Base-by-base conservation (phyloP, 2,888 invertebrate genomes). In the Scrobipalpa costella region DNA sequence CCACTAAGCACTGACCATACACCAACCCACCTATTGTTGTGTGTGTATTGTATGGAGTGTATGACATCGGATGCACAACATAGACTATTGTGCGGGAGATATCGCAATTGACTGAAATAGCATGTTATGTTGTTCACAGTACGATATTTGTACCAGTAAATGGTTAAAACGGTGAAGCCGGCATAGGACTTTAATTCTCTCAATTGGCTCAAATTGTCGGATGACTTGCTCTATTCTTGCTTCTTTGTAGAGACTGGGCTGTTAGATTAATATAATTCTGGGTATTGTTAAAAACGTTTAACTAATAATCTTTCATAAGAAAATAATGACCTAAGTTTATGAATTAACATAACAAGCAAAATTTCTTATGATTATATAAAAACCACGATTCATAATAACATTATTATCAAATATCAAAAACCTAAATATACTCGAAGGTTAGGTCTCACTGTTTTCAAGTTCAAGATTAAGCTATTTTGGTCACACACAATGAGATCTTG, bases 71-170 rank as follows among this genome's bases (percentile, higher is more conserved):
- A 49, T 19, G 19, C 2, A 19, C 19, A 17, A 15, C 19, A 49
- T 17, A 15, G 3, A n/a, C 9, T 11, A 19, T 49, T 49, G 19
- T 40, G 17, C 49, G 0, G 8, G 49, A 49, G 17, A 49, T 49
- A 19, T 19, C 49, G 19, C 49, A 19, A 49, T 49, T 49, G 49
- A 49, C n/a, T n/a, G n/a, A n/a, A 49, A 19, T 44, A 44, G 11
- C 44, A 44, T n/a, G n/a, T 9, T 44, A 6, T 44, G 11, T n/a
- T 44, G 11, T 44, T 7, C 11, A 13, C 2, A n/a, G 11, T n/a
- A 13, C 11, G n/a, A 7, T 44, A 11, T 44, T n/a, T n/a, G n/a
- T n/a, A n/a, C n/a, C 40, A n/a, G 40, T n/a, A n/a, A 5, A 40
- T 40, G n/a, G 40, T 40, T 3, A 1, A 13, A 2, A 40, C 11